A percentile compares a stretch with the other conserved stretches of the same genome.
Conservation (phyloP, 92 coral and sea anemone genomes). For the Montipora capitata region DNA sequence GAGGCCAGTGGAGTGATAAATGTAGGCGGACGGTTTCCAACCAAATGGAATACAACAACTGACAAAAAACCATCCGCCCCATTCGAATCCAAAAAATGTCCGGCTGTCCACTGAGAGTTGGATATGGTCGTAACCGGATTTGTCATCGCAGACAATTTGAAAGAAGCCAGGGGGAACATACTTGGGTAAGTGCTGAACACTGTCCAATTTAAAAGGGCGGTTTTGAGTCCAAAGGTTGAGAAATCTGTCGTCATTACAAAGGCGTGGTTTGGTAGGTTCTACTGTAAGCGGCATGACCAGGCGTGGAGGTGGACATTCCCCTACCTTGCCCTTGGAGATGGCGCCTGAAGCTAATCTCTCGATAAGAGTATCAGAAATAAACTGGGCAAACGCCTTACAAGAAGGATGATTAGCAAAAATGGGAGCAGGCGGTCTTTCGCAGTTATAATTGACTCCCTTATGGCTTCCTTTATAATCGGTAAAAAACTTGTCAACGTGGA, state of each 20-base stretch:
- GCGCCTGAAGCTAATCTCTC: slow-evolving; percentile 49
- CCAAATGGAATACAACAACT: slow-evolving; percentile 69
- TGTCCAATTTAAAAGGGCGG: slow-evolving; percentile 49
- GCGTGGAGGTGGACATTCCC: slow-evolving; percentile 55
- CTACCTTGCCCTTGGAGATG: slow-evolving; percentile 42
- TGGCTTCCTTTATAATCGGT: slow-evolving; percentile 13
- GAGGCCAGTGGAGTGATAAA: slow-evolving; percentile 76
- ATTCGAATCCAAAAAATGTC: slow-evolving; percentile 58
- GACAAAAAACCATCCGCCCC: slow-evolving; percentile 75
- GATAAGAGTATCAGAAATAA: slow-evolving; percentile 51
- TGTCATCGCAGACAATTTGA: slow-evolving; percentile 63
- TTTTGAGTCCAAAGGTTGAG: slow-evolving; percentile 67
- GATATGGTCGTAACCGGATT: slow-evolving; percentile 73
- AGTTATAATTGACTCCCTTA: slow-evolving; percentile 29
- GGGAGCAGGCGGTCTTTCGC: slow-evolving; percentile 15
- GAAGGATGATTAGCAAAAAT: slow-evolving; percentile 18
- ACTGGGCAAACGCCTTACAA: slow-evolving; percentile 46
- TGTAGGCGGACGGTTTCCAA: slow-evolving; percentile 65
- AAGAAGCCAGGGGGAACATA: slow-evolving; percentile 36
- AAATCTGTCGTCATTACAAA: slow-evolving; percentile 41
- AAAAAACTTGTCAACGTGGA: slow-evolving; percentile 24
- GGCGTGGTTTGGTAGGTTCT: slow-evolving; percentile 63
- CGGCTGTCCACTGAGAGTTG: slow-evolving; percentile 42
- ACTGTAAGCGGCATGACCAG: slow-evolving; percentile 59
- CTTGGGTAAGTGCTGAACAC: slow-evolving; percentile 45